A percentile compares a stretch with the other conserved stretches of the same genome.
These are phyloP conservation scores for Pseudorectes ferrugineus DNA, from an alignment of 2,113 vertebrate species.

Conservation along the genomic window DNA sequence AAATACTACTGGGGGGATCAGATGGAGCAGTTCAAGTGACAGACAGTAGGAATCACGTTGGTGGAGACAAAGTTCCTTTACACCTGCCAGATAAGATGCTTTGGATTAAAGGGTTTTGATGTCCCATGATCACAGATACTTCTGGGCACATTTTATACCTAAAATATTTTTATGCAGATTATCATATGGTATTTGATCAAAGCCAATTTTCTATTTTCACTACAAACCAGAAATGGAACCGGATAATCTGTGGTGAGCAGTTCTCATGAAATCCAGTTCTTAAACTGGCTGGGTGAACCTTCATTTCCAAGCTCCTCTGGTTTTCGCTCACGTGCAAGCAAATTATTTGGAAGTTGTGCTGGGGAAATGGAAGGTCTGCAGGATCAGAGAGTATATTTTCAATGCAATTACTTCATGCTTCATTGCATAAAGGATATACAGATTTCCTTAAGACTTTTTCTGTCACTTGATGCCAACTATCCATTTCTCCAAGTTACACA, in stretches of 20 bases:
- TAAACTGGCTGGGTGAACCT: not conserved
- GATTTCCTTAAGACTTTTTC: not conserved
- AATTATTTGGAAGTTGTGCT: not conserved
- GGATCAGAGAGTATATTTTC: not conserved
- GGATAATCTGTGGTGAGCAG: not conserved
- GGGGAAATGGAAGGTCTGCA: not conserved
- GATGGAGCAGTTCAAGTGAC: not conserved
- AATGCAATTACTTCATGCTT: not conserved
- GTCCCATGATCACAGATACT: not conserved
- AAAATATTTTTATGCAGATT: not conserved
- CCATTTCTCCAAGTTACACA: not conserved
- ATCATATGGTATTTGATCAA: not conserved
- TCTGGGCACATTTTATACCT: not conserved
- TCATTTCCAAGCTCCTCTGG: not conserved
- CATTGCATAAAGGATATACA: not conserved
- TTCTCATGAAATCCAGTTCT: not conserved
- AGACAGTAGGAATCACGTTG: accelerated
- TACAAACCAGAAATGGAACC: not conserved
- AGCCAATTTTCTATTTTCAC: not conserved
- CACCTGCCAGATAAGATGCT: not conserved
- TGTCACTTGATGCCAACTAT: not conserved
- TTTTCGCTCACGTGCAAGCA: not conserved
- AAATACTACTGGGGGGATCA: not conserved
- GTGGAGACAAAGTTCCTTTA: not conserved
- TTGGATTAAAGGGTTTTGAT: not conserved